These are phyloP conservation scores for Synergus gifuensis DNA, from an alignment of 2,888 invertebrate species.

Conservation along the genomic window DNA sequence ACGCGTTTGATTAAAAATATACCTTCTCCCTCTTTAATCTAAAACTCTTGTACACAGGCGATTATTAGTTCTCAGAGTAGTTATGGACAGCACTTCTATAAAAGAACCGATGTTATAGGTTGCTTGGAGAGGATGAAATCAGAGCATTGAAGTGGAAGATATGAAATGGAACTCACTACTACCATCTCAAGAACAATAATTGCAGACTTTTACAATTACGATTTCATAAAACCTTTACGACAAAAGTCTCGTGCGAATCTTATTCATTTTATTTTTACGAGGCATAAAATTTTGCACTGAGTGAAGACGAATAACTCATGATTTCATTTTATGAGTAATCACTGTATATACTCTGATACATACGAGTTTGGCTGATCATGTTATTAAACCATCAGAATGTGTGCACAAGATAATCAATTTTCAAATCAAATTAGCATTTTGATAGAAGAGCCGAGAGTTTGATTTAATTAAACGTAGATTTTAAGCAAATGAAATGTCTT, in stretches of 20 bases:
- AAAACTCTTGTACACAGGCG: slow-evolving; percentile 3
- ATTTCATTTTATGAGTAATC: background rate
- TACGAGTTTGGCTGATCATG: too few species aligned
- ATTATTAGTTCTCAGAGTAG: slow-evolving; percentile 25
- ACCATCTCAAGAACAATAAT: slow-evolving; percentile 53
- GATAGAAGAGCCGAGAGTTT: background rate
- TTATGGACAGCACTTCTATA: slow-evolving; percentile 23
- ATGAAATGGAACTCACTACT: slow-evolving; percentile 57
- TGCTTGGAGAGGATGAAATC: slow-evolving; percentile 35
- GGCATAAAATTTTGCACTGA: background rate
- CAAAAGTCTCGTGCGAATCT: background rate
- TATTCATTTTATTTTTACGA: background rate
- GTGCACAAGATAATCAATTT: background rate
- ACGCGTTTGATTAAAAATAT: background rate
- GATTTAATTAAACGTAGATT: slow-evolving; percentile 12
- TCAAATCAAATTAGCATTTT: slow-evolving; percentile 19
- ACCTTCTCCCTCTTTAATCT: background rate
- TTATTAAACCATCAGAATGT: too few species aligned
- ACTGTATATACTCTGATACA: too few species aligned
- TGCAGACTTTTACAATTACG: slow-evolving; percentile 11
- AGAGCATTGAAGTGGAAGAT: slow-evolving; percentile 56
- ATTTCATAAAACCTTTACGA: slow-evolving; percentile 7
- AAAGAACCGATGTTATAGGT: slow-evolving; percentile 24
- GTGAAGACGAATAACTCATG: background rate
- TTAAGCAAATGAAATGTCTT: slow-evolving; percentile 22